Percentiles rank a stretch among this genome's conserved stretches.
These are phyloP conservation scores for Amphiura filiformis DNA, from an alignment of 35 echinoderm and acorn worm genomes.

Conservation along the genomic window DNA sequence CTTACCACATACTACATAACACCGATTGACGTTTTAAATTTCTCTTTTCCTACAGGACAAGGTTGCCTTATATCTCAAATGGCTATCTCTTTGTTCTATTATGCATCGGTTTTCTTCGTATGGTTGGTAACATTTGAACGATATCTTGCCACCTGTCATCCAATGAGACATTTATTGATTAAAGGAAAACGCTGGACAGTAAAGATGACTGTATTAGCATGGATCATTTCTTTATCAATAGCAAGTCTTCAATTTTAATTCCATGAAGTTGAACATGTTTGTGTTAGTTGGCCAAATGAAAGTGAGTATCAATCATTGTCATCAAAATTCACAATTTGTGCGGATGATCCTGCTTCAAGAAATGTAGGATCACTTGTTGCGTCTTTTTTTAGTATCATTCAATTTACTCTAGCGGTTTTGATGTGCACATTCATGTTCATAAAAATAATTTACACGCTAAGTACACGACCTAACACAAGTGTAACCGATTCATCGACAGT, in stretches of 20 bases:
- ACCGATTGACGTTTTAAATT: not conserved
- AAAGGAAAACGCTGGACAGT: not conserved
- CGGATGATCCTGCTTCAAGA: no score
- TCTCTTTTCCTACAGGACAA: not conserved
- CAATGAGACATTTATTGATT: not conserved
- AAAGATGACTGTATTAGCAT: not conserved
- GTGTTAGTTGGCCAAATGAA: not conserved
- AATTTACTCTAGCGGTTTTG: no score
- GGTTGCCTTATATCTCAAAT: not conserved
- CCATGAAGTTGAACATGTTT: not conserved
- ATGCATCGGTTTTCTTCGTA: not conserved
- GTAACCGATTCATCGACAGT: no score
- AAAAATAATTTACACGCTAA: no score
- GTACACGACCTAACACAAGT: no score
- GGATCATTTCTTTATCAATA: not conserved
- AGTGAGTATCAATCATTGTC: no score
- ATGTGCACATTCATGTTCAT: no score
- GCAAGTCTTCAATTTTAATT: not conserved
- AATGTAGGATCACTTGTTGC: no score
- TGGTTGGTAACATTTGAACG: slow-evolving; percentile 15
- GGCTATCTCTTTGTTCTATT: not conserved
- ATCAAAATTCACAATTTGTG: no score
- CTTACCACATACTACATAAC: not conserved
- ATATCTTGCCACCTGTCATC: slow-evolving; percentile 26
- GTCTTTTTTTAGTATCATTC: no score